Evolutionary conservation across 2,888 invertebrate genomes (phyloP).

Genomic region (Meghimatium bilineatum): DNA sequence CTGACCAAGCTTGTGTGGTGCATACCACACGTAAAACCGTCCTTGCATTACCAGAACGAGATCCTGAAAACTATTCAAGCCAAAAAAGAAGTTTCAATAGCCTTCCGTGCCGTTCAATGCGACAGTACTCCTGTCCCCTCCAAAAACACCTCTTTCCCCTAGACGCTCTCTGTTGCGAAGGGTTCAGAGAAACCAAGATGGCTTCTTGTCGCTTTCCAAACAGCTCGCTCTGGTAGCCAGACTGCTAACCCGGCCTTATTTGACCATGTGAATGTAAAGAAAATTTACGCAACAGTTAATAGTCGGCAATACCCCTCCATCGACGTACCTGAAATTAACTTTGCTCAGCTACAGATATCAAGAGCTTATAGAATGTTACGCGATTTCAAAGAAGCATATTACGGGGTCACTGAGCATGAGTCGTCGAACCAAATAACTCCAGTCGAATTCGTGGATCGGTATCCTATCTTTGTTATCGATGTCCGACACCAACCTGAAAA

Average conservation of each 20-base stretch:
- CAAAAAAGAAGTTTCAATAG: too few species aligned
- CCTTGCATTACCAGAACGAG: too few species aligned
- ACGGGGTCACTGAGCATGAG: not conserved
- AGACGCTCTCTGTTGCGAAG: not conserved
- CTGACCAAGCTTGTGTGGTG: not conserved
- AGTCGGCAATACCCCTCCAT: not conserved
- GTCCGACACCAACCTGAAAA: not conserved
- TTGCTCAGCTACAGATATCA: not conserved
- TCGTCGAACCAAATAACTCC: not conserved
- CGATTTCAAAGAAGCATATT: too few species aligned
- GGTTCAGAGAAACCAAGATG: not conserved
- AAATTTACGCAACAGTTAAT: too few species aligned
- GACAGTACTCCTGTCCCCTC: too few species aligned
- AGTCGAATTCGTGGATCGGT: not conserved
- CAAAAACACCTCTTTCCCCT: not conserved
- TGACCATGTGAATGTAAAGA: too few species aligned
- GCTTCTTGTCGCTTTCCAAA: not conserved
- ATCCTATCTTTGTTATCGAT: not conserved
- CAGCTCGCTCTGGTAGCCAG: not conserved
- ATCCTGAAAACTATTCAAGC: too few species aligned
- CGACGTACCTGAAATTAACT: not conserved
- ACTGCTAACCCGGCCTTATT: not conserved
- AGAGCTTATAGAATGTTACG: too few species aligned
- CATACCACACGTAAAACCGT: not conserved
- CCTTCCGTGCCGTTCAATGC: too few species aligned